phyloP scores from a whole-genome alignment of 2,888 invertebrate species.

The Metalampra italica region DNA sequence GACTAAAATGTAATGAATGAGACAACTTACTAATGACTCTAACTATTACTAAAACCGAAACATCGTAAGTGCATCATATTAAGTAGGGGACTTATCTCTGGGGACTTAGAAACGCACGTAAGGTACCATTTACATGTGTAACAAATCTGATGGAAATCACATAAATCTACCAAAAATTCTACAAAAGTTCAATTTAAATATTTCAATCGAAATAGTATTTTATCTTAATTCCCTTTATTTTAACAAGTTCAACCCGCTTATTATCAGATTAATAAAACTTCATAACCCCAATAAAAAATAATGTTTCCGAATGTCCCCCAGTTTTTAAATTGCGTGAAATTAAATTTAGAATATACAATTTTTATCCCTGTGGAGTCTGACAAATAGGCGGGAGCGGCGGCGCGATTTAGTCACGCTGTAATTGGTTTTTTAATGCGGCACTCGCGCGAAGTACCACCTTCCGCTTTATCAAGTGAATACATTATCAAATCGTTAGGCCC shows the following conservation, averaged over 20 bases:
- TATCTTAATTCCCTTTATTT: conserved; percentile 1
- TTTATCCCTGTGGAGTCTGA: conserved; percentile 74
- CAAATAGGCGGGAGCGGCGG: conserved; percentile 70
- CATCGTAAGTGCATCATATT: too few relatives aligned
- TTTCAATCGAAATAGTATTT: too few relatives aligned
- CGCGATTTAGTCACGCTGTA: conserved; percentile 74
- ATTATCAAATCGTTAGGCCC: conserved; percentile 77
- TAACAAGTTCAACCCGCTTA: conserved; percentile 25
- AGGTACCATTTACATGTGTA: too few relatives aligned
- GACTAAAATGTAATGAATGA: too few relatives aligned
- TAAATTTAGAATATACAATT: conserved; percentile 76
- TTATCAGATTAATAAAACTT: conserved; percentile 57
- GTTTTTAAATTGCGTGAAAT: conserved; percentile 76
- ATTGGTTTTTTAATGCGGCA: conserved; percentile 77
- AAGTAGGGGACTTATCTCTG: too few relatives aligned
- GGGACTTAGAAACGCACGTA: too few relatives aligned
- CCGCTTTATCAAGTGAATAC: conserved; percentile 78
- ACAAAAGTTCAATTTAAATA: too few relatives aligned
- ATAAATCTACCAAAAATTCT: too few relatives aligned
- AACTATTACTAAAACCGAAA: too few relatives aligned
- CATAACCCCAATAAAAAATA: conserved; percentile 65
- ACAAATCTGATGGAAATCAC: too few relatives aligned
- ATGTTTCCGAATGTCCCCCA: conserved; percentile 59
- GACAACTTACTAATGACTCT: too few relatives aligned
- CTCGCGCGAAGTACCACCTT: conserved; percentile 74